phyloP scores from a whole-genome alignment of 2,888 invertebrate genomes.

The Trichogramma evanescens region DNA sequence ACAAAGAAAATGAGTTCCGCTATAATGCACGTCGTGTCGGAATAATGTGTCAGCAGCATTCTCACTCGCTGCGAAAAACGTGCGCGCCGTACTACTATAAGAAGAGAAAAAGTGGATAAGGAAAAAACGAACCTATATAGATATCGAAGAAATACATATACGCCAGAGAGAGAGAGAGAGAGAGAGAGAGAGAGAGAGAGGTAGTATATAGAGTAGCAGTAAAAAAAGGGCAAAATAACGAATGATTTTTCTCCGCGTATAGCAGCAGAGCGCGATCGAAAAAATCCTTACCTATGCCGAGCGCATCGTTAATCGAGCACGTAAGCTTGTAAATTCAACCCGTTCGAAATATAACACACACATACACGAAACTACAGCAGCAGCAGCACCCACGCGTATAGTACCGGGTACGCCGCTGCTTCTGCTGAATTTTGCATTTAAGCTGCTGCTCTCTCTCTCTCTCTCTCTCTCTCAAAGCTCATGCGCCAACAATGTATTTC shows the following conservation, averaged over 20 bases:
- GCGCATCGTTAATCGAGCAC: constrained; percentile 18
- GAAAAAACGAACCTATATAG: no score
- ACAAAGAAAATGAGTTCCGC: no score
- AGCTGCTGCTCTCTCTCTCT: background rate
- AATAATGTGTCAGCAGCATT: background rate
- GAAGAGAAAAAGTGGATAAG: no score
- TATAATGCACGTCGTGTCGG: background rate
- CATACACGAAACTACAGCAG: no score
- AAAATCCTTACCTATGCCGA: constrained; percentile 15
- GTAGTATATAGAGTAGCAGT: background rate
- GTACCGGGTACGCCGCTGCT: no score
- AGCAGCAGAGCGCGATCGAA: constrained; percentile 1
- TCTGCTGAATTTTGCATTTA: background rate
- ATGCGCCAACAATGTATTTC: no score
- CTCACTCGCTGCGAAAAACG: background rate
- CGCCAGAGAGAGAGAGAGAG: background rate
- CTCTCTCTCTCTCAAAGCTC: background rate
- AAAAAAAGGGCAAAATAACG: background rate
- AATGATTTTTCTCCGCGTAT: background rate
- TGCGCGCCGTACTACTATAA: no score
- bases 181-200: background rate
- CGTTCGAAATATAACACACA: background rate
- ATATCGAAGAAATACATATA: background rate
- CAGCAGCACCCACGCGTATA: no score
- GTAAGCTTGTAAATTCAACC: constrained; percentile 18